Evolutionary conservation across 1,140 invertebrate genomes (phyloP), one percentile per base, ranked within the genome.

Genomic region (Drosophila novamexicana): DNA sequence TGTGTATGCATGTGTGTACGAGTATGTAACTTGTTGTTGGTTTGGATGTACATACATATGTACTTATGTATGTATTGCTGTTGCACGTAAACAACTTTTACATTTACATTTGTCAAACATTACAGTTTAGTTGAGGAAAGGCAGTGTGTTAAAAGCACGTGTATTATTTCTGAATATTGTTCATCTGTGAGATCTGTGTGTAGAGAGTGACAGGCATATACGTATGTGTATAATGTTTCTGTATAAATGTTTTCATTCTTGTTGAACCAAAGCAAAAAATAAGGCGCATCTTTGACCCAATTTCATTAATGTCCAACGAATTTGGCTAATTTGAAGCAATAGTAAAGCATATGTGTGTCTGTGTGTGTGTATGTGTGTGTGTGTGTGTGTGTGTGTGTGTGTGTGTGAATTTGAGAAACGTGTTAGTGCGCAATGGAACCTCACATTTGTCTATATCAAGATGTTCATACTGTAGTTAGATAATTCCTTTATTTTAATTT

Each of bases 381-480:
- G 37, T 77, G 50, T 57, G 22, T 47, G 42, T 57, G 36, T 65
- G 16, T 71, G 53, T 16, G 4, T 57, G 56, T 70, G 47, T 53
- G 47, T 77, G 50, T 57, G 22, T 47, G 42, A 61, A 39, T 58
- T 44, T 45, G 45, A 57, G 47, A 69, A 50, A 36, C 71, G 65
- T 79, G 62, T 85, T 49, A 72, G 82, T 82, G 83, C 82, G 82
- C 82, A 70, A 79, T 86, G 72, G 72, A 82, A 83, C 79, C 73
- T 84, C 64, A 77, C 67, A 74, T 78, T 54, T 16, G 16, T 45
- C 39, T 52, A 2, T 47, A 32, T 52, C 47, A 65, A 47, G 49
- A 42, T 49, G 52, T 7, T 45, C 22, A 54, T 22, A 62, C 39
- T 39, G 18, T 50, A 40, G 22, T 57, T 65, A 36, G 4, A 22